Conservation (phyloP, 2,113 vertebrate species). For the Rattus norvegicus region GRCr8 NC_086028.1:29421501-29422000, state of each 20-base stretch:
- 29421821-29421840: background rate
- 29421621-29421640: background rate
- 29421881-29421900: background rate
- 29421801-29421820: constrained; percentile 5
- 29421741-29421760: background rate
- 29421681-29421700: background rate
- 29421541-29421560: background rate
- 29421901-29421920: background rate
- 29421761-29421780: background rate
- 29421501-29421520: background rate
- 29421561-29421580: background rate
- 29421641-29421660: background rate
- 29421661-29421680: background rate
- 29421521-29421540: background rate
- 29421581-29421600: background rate
- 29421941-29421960: background rate
- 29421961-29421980: background rate
- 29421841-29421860: background rate
- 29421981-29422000: background rate
- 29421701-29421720: background rate
- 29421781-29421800: background rate
- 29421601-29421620: background rate
- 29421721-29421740: background rate
- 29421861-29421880: background rate
- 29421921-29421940: background rate